These are phyloP conservation scores for Rhadinocentrus ornatus DNA, from an alignment of 2,797 vertebrate species.

Conservation along the genomic window DNA sequence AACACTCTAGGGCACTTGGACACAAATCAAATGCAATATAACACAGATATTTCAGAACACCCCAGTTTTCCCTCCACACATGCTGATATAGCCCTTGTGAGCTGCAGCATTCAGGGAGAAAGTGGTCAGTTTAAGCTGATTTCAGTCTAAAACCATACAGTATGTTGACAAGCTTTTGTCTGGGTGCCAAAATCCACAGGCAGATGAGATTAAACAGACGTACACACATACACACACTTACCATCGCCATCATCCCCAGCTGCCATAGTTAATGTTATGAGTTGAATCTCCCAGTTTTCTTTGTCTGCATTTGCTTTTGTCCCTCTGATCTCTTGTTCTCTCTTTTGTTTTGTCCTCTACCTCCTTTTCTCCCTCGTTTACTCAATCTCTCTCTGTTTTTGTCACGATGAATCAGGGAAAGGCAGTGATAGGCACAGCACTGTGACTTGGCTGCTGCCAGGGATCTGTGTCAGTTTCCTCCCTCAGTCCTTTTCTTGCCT, in stretches of 20 bases:
- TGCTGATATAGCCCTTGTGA: slow-evolving; percentile 12
- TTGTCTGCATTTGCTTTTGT: slow-evolving; percentile 21
- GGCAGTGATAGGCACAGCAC: slow-evolving; percentile 81
- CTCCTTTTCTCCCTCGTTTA: slow-evolving; percentile 40
- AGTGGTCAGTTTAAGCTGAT: slow-evolving; percentile 67
- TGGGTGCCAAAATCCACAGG: slow-evolving; percentile 55
- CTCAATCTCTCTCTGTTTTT: slow-evolving; percentile 62
- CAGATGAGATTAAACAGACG: slow-evolving; percentile 67
- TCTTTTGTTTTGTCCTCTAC: slow-evolving; percentile 51
- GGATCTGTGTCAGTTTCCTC: slow-evolving; percentile 67
- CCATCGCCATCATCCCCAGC: slow-evolving; percentile 68
- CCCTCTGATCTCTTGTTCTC: slow-evolving; percentile 17
- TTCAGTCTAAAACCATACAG: slow-evolving; percentile 60
- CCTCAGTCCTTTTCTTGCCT: slow-evolving; percentile 37
- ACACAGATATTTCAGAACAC: slow-evolving; percentile 25
- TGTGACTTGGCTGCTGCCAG: slow-evolving; percentile 66
- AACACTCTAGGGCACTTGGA: not conserved
- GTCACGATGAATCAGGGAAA: slow-evolving; percentile 79
- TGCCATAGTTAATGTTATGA: slow-evolving; percentile 65
- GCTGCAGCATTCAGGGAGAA: slow-evolving; percentile 51
- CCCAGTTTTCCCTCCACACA: slow-evolving; percentile 18
- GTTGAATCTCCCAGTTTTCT: slow-evolving; percentile 37
- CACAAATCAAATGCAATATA: not conserved
- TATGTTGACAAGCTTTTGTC: slow-evolving; percentile 66
- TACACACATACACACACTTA: slow-evolving; percentile 48